Evolutionary conservation across 2,113 vertebrate genomes (phyloP), one percentile per base, ranked within the genome.

Genomic region (Silurus meridionalis): DNA sequence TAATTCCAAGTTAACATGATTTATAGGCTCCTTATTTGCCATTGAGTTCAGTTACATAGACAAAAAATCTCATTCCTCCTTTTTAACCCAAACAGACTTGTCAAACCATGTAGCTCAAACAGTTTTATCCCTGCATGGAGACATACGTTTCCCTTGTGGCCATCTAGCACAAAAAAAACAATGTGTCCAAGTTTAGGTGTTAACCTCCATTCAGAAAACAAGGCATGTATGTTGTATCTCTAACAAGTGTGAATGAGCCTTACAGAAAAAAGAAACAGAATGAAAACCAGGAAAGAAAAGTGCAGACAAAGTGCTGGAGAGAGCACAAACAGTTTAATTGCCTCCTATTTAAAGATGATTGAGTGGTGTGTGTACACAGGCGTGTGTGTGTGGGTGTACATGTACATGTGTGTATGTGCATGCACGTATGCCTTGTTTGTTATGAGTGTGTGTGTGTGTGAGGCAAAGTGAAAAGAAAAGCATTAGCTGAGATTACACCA

Each of bases 401-500:
- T 92, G 91, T 93, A 91, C 92, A 91, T 93, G 71, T 85, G 85
- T 88, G 91, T 90, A 86, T 89, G 50, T 53, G 60, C 21, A 63
- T 1, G 37, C 60, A n/a, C 6, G 6, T 23, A 52, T 90, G 89
- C 88, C 88, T 88, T 89, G 90, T 55, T 78, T 78, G 52, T 78
- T 55, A 25, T 57, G 23, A 57, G 61, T 83, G 69, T 64, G 92
- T 92, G 91, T 25, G 60, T 80, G 87, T 85, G 91, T 89, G 88
- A 71, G 88, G 88, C 89, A 80, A 85, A 72, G 23, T 92, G 84
- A 88, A 89, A 91, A 92, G 90, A 55, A 82, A 88, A 92, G 93
- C 85, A 92, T 93, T 93, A 91, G 88, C 88, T 71, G 90, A 94
- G 94, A 94, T 95, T 95, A 94, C 88, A 80, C 89, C 95, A 94